Conservation (phyloP, 2,113 vertebrate species). For the Bostrychus sinensis region DNA sequence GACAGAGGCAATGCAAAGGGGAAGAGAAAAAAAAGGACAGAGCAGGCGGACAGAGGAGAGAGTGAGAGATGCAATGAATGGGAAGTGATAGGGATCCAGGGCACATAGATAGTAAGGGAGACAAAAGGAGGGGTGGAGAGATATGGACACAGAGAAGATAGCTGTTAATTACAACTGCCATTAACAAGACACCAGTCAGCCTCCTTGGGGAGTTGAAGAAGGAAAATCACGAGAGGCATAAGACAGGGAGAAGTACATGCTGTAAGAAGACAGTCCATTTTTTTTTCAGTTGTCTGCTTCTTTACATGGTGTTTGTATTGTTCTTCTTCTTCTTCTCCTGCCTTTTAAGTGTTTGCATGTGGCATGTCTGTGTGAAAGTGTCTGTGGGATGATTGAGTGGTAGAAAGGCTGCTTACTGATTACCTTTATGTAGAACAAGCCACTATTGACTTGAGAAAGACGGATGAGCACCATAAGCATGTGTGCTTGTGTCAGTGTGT, state of each 20-base stretch:
- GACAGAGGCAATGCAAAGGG: constrained; percentile 52
- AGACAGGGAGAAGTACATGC: constrained; percentile 24
- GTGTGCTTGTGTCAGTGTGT: constrained; percentile 29
- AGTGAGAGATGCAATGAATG: constrained; percentile 70
- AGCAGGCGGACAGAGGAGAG: constrained; percentile 48
- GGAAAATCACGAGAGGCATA: constrained; percentile 22
- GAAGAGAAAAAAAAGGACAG: constrained; percentile 49
- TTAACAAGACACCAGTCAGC: constrained; percentile 83
- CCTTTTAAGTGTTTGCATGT: constrained; percentile 59
- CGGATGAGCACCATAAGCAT: constrained; percentile 78
- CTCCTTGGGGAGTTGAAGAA: constrained; percentile 73
- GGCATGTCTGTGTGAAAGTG: constrained; percentile 56
- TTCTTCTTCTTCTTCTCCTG: not conserved
- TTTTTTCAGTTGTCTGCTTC: not conserved
- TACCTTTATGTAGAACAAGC: constrained; percentile 95
- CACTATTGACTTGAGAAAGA: constrained; percentile 92
- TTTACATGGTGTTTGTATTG: not conserved
- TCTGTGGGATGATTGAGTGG: constrained; percentile 86
- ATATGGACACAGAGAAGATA: constrained; percentile 85
- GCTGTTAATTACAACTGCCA: constrained; percentile 93
- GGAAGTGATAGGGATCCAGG: constrained; percentile 71
- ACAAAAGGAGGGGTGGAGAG: constrained; percentile 72
- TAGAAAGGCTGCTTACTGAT: constrained; percentile 89
- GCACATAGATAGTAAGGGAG: constrained; percentile 83
- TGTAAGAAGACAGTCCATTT: constrained; percentile 15